Evolutionary conservation across 1,140 invertebrate species (phyloP), one percentile per base, ranked within the genome.

Genomic region (Druon quercuslanigerum): DNA sequence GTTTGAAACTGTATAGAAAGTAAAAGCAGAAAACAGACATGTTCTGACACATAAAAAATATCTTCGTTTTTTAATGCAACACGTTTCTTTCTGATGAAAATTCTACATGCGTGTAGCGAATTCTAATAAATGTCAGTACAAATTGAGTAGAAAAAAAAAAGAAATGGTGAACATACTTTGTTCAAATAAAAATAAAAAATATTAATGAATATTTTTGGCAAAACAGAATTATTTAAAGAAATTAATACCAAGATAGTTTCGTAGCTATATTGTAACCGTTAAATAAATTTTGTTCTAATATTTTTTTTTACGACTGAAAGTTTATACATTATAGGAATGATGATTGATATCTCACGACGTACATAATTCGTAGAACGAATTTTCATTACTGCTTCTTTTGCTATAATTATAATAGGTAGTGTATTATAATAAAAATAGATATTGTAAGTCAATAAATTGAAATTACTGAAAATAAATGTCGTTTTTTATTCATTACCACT

Each of bases 101-200:
- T 74, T 66, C 82, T 60, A 76, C 51, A 85, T 77, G 79, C 77
- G 77, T 83, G 84, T 87, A 86, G 82, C 51, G 75, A 80, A 88
- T 89, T 89, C 84, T 88, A 88, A 89, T 87, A 82, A 87, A 89
- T 89, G 84, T 88, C 89, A 90, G 89, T 90, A 90, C 89, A 90
- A 90, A 90, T 88, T 86, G 79, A 87, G 77, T 87, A 84, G 84
- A 81, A 82, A 84, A 77, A 60, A 72, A 79, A 78, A 54, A 71
- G 74, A 80, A 82, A 75, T 20, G 72, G 57, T 70, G 75, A 79
- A 78, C 76, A 81, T 81, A 79, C 25, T 33, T 66, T 20, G 60
- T 83, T 82, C 78, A 80, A 77, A 76, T 86, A 82, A 81, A 82
- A 74, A 83, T 84, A 80, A 78, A 84, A 79, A 83, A 78, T 82